Base-by-base conservation (phyloP, 2,888 invertebrate genomes). In the Macrophya alboannulata region DNA sequence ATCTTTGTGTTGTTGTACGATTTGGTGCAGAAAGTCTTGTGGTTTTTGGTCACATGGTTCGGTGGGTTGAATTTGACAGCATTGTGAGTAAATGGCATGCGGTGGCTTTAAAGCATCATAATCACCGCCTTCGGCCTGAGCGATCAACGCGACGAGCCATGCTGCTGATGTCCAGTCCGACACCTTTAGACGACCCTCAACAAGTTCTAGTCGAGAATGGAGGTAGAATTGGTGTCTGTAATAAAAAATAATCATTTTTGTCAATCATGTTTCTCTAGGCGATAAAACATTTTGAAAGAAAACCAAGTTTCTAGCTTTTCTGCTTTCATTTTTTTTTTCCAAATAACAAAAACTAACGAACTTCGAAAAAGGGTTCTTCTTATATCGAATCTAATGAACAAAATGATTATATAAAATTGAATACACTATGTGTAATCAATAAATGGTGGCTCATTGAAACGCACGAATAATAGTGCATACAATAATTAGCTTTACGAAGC, bases 221-320 rank as follows among this genome's bases (percentile, higher is more conserved):
- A 97, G 95, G 92, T 97, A 98, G 94, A 98, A 98, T 92, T 97
- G 96, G 93, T 97, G 95, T 89, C 96, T 96, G 94, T n/a, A 94
- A 94, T 81, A 84, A 88, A 87, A 87, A 85, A 87, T 88, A 40
- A 25, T 40, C 71, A 85, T 81, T 31, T 81, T 55, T 21, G 79
- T 25, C 45, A 51, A 37, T 40, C 17, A 40, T n/a, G n/a, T 17
- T 9, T 6, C 10, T 12, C 25, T 15, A 21, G 76, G n/a, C 48
- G 48, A 40, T 76, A 51, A 40, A 43, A 17, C 8, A 12, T 6
- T 10, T 37, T 12, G 5, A 17, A 72, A 55, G 17, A 51, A 1
- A 51, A 17, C 51, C 4, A 6, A n/a, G 55, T 55, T n/a, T n/a
- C n/a, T n/a, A 4, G 48, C n/a, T n/a, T n/a, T 55, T 55, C 8